Evolutionary conservation across 2,888 invertebrate genomes (phyloP), one percentile per base, ranked within the genome.

Genomic region (Pasiphila rectangulata): DNA sequence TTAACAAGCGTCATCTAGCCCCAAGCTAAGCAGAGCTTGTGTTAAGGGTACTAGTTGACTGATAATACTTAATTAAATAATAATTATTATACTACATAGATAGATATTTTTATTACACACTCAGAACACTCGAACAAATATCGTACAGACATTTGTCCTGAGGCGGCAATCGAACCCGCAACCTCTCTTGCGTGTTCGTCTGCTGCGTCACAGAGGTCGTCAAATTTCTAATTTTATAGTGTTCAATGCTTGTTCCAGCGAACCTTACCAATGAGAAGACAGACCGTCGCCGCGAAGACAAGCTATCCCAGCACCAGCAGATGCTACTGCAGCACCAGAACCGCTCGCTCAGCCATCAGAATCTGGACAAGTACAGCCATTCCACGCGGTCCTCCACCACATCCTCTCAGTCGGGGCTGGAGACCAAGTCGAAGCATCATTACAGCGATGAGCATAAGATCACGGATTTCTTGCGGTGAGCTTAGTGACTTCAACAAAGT

Each of bases 251-350:
- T 13, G 3, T 27, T 69, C 1, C 69, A 82, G 88, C 81, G 24
- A 87, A 80, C 15, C 63, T 89, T 12, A 75, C 89, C 1, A 63
- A 74, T 1, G 89, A 89, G 32, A 87, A 86, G 54, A 57, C 74
- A 0, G 86, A 86, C 48, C 81, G 88, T 9, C 83, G 88, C 23
- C 69, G 83, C 2, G 89, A 79, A 38, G 89, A 89, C 36, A 88
- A 89, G 62, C 64, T 89, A 39, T 90, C 86, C 1, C 92, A 92
- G 55, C 93, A 93, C 58, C 93, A 93, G 58, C 92, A 92, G 69
- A 87, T 93, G 63, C 69, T 93, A 32, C 87, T 93, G 47, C 93
- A 93, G 62, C 93, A 93, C 57, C 93, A 93, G 70, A 92, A 68
- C 90, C 91, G 84, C 40, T 90, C 88, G 0, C 78, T 91, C 39